A percentile compares a stretch with the other conserved stretches of the same genome.
These are phyloP conservation scores for Nymphalis c-album DNA, from an alignment of 2,888 invertebrate genomes.

Conservation along the genomic window DNA sequence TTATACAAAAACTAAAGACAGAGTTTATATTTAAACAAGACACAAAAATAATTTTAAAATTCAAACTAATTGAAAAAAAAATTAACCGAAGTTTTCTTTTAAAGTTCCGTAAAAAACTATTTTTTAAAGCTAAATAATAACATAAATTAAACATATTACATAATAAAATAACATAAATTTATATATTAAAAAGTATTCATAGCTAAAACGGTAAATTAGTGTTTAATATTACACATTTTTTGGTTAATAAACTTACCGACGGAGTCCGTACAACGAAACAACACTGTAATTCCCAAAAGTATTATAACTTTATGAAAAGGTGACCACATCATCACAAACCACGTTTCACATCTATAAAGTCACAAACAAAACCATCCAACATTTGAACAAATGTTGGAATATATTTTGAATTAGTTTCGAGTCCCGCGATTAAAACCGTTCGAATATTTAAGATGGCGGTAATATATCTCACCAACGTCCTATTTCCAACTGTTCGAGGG, in stretches of 20 bases:
- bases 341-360: slow-evolving; percentile 14
- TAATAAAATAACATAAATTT: background rate
- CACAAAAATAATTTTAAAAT: no score
- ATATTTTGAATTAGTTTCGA: slow-evolving; percentile 2
- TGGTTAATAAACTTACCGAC: slow-evolving; percentile 61
- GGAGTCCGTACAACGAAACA: slow-evolving; percentile 71
- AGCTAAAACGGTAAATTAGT: background rate
- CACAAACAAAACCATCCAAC: slow-evolving; percentile 24
- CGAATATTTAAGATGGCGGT: slow-evolving; percentile 39
- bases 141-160: no score
- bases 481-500: slow-evolving; percentile 49
- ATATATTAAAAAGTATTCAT: background rate
- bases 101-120: background rate
- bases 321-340: slow-evolving; percentile 61
- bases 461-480: slow-evolving; percentile 42
- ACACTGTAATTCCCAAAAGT: slow-evolving; percentile 73
- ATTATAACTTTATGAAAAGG: slow-evolving; percentile 51
- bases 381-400: slow-evolving; percentile 37
- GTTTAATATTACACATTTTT: background rate
- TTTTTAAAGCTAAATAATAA: no score
- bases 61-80: no score
- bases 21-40: no score
- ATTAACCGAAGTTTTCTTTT: no score
- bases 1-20: no score
- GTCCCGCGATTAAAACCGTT: slow-evolving; percentile 11